These are phyloP conservation scores for Xiphophorus hellerii DNA, from an alignment of 2,113 vertebrate genomes.

Conservation along the genomic window DNA sequence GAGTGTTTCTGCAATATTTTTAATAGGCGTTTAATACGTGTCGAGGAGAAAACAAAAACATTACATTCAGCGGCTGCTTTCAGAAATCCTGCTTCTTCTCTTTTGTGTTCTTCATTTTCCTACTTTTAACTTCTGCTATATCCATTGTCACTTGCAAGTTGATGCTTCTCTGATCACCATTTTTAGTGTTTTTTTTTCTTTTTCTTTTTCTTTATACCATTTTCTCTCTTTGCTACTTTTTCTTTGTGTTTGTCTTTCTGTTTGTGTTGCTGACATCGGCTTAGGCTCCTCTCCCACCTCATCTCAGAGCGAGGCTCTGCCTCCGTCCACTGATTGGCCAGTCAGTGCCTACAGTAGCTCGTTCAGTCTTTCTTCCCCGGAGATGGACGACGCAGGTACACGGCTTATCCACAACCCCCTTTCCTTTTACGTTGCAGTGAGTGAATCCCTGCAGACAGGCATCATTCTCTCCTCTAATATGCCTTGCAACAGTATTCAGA, in stretches of 20 bases:
- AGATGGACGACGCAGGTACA: slow-evolving; percentile 88
- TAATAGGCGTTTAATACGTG: neutral
- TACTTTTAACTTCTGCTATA: slow-evolving; percentile 46
- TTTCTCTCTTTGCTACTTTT: slow-evolving; percentile 66
- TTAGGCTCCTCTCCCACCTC: slow-evolving; percentile 89
- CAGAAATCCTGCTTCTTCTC: slow-evolving; percentile 44
- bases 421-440: slow-evolving; percentile 36
- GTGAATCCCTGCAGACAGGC: slow-evolving; percentile 33
- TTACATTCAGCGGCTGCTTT: slow-evolving; percentile 20
- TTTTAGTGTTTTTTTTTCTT: slow-evolving; percentile 20
- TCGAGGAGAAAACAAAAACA: neutral
- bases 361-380: slow-evolving; percentile 88
- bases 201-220: slow-evolving; percentile 63
- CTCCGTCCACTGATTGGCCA: slow-evolving; percentile 92
- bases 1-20: neutral
- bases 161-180: slow-evolving; percentile 46
- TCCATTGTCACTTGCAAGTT: slow-evolving; percentile 47
- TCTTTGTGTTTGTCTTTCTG: slow-evolving; percentile 61
- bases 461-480: neutral
- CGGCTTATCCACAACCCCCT: slow-evolving; percentile 49
- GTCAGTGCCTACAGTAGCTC: slow-evolving; percentile 92
- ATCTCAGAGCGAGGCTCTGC: slow-evolving; percentile 91
- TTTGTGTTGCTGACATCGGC: slow-evolving; percentile 63
- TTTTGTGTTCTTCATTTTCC: slow-evolving; percentile 56
- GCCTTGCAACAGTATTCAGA: neutral